phyloP scores from a whole-genome alignment of 1,140 invertebrate species.

The Bombyx mori region DNA sequence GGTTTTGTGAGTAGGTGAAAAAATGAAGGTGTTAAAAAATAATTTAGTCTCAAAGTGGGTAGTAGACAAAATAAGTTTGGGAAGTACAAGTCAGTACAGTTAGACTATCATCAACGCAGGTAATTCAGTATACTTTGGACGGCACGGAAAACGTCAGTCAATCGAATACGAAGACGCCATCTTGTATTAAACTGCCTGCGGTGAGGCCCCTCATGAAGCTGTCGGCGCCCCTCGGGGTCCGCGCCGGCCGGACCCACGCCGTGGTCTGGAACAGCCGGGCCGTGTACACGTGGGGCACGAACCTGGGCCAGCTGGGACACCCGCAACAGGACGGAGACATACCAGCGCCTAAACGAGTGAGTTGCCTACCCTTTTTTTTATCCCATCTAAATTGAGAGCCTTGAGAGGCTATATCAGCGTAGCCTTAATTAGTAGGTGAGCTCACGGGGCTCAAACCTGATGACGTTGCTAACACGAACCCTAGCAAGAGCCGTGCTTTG shows the following conservation, averaged over 20 bases:
- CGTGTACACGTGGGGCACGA: conserved; percentile 78
- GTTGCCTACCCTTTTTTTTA: not conserved
- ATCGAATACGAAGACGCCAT: conserved; percentile 30
- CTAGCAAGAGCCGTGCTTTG: too few species aligned
- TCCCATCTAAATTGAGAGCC: not conserved
- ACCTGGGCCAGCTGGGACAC: conserved; percentile 82
- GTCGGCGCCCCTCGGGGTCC: conserved; percentile 66
- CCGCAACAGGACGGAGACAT: conserved; percentile 50
- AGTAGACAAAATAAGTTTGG: too few species aligned
- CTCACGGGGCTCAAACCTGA: too few species aligned
- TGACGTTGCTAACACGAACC: too few species aligned
- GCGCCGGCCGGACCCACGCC: conserved; percentile 77
- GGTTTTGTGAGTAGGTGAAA: too few species aligned
- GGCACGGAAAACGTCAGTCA: conserved; percentile 41
- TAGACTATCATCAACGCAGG: conserved; percentile 21
- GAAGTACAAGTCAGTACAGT: too few species aligned
- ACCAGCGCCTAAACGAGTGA: conserved; percentile 59
- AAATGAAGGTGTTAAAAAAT: too few species aligned
- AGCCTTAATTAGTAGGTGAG: too few species aligned
- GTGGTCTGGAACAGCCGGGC: conserved; percentile 75
- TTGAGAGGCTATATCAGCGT: too few species aligned
- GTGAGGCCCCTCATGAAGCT: conserved; percentile 46
- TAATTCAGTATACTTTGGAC: conserved; percentile 50
- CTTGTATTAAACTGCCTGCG: conserved; percentile 33
- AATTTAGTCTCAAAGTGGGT: too few species aligned